Evolutionary conservation across 2,113 vertebrate species (phyloP).

Genomic region (Nesogale talazaci): DNA sequence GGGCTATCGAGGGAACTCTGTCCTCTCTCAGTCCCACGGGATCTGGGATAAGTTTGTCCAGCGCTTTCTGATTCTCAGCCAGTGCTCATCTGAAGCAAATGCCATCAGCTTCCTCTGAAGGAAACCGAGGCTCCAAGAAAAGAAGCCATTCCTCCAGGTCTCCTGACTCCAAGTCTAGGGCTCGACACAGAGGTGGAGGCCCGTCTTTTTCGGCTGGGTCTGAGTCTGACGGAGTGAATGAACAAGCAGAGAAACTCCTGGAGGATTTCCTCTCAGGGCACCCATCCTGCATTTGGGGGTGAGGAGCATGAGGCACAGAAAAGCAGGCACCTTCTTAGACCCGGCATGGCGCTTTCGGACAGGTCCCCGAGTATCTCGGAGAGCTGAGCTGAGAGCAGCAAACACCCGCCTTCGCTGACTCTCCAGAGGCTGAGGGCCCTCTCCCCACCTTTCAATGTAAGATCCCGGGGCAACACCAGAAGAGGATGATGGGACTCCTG

Average conservation of each 20-base stretch:
- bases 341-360: neutral
- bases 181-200: neutral
- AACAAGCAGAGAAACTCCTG: neutral
- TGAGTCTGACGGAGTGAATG: neutral
- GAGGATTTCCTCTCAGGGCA: neutral
- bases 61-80: neutral
- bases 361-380: neutral
- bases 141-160: neutral
- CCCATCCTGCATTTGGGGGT: neutral
- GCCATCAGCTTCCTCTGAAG: neutral
- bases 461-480: neutral
- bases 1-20: constrained; percentile 20
- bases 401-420: neutral
- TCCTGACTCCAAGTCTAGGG: neutral
- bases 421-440: neutral
- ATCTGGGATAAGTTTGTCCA: neutral
- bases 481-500: constrained; percentile 8
- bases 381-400: neutral
- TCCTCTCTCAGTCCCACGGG: constrained; percentile 1
- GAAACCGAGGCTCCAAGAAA: constrained; percentile 15
- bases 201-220: neutral
- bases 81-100: neutral
- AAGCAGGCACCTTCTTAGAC: neutral
- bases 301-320: neutral
- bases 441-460: neutral